Evolutionary conservation across 2,888 invertebrate species (phyloP).

Genomic region (Terebella lapidaria): DNA sequence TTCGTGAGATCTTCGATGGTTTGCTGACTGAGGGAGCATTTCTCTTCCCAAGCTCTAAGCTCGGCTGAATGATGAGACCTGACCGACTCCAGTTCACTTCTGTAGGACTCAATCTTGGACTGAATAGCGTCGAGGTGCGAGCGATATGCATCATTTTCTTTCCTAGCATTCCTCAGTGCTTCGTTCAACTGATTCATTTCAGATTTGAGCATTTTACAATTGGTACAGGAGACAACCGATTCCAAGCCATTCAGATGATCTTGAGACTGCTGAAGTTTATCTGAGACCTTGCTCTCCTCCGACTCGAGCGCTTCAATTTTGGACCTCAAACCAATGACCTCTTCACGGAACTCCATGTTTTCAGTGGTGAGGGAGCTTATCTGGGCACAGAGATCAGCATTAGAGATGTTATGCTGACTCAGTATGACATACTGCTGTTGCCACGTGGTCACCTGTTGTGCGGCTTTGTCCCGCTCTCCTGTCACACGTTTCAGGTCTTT

Average conservation of each 20-base stretch:
- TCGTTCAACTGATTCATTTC: not conserved
- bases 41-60: not conserved
- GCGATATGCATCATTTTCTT: not conserved
- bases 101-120: not conserved
- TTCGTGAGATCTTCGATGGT: too few relatives aligned
- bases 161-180: not conserved
- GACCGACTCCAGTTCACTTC: not conserved
- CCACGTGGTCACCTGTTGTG: constrained; percentile 16
- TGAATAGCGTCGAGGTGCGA: not conserved
- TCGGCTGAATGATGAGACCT: not conserved
- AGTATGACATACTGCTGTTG: constrained; percentile 21
- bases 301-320: constrained; percentile 10
- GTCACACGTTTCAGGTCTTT: constrained; percentile 10
- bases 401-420: constrained; percentile 22
- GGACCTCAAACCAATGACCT: not conserved
- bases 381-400: constrained; percentile 18
- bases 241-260: not conserved
- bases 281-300: constrained; percentile 15
- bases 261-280: not conserved
- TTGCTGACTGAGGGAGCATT: too few relatives aligned
- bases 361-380: constrained; percentile 15
- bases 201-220: not conserved
- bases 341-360: constrained; percentile 6
- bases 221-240: not conserved
- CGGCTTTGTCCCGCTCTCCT: constrained; percentile 9